A percentile compares a stretch with the other conserved stretches of the same genome.
phyloP scores from a whole-genome alignment of 2,888 invertebrate genomes.

The Metacarcinus magister region DNA sequence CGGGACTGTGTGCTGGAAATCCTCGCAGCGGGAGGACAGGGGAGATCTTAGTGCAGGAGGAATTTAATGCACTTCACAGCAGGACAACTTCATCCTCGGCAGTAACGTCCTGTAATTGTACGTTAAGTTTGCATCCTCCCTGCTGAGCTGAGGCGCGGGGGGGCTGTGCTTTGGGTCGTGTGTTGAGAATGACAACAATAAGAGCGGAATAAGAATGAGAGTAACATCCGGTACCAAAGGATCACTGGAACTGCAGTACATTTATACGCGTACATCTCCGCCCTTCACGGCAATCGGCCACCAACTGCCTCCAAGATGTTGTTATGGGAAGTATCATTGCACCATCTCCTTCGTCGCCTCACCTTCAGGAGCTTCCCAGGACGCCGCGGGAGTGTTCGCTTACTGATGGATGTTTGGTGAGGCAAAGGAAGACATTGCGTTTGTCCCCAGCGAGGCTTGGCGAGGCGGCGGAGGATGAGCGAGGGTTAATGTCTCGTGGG shows the following conservation, averaged over 20 bases:
- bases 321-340: neutral
- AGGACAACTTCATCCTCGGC: conserved; percentile 41
- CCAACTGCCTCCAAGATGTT: neutral
- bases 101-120: conserved; percentile 38
- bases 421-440: conserved; percentile 7
- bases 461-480: neutral
- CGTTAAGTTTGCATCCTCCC: conserved; percentile 35
- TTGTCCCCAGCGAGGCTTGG: conserved; percentile 5
- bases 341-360: neutral
- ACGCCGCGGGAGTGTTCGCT: conserved; percentile 50
- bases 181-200: neutral
- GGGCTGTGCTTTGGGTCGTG: neutral
- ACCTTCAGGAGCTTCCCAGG: neutral
- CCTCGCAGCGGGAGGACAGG: neutral
- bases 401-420: conserved; percentile 57
- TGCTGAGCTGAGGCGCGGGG: neutral
- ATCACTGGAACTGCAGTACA: neutral
- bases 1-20: neutral
- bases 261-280: neutral
- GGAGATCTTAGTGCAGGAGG: neutral
- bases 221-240: neutral
- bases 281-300: neutral
- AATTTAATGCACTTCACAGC: conserved; percentile 41
- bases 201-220: neutral
- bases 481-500: neutral